These are phyloP conservation scores for Ophraella communa DNA, from an alignment of 2,888 invertebrate species.

Conservation along the genomic window DNA sequence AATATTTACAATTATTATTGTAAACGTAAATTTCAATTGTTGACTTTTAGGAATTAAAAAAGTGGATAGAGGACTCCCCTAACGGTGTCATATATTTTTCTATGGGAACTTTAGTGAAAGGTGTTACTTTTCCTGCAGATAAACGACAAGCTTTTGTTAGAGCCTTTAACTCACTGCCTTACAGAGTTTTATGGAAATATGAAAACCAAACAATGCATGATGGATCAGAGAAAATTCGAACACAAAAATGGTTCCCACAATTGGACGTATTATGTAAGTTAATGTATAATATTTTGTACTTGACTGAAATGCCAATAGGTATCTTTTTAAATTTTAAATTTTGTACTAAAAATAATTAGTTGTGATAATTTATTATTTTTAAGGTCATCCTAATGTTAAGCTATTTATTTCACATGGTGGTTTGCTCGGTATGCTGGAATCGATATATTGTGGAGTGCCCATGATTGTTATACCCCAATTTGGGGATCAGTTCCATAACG, in stretches of 20 bases:
- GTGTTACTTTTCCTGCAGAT: constrained; percentile 67
- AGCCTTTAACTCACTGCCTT: constrained; percentile 68
- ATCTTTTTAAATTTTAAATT: too few relatives aligned
- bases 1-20: too few relatives aligned
- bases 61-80: constrained; percentile 69
- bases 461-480: constrained; percentile 72
- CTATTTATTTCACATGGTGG: constrained; percentile 73
- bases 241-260: constrained; percentile 76
- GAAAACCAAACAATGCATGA: constrained; percentile 66
- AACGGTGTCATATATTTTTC: constrained; percentile 77
- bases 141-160: constrained; percentile 67
- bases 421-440: constrained; percentile 72
- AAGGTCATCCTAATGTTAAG: constrained; percentile 72
- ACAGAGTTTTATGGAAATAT: constrained; percentile 82
- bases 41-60: constrained; percentile 63
- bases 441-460: constrained; percentile 71
- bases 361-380: constrained; percentile 33
- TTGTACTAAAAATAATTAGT: too few relatives aligned
- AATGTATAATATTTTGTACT: too few relatives aligned
- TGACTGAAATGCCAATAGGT: too few relatives aligned
- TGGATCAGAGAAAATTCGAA: constrained; percentile 69
- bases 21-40: too few relatives aligned
- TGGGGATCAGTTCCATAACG: constrained; percentile 74
- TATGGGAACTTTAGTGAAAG: constrained; percentile 77
- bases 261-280: constrained; percentile 80